A percentile compares a stretch with the other conserved stretches of the same genome.
phyloP scores from a whole-genome alignment of 1,140 invertebrate species.

The Dendrolimus punctatus region DNA sequence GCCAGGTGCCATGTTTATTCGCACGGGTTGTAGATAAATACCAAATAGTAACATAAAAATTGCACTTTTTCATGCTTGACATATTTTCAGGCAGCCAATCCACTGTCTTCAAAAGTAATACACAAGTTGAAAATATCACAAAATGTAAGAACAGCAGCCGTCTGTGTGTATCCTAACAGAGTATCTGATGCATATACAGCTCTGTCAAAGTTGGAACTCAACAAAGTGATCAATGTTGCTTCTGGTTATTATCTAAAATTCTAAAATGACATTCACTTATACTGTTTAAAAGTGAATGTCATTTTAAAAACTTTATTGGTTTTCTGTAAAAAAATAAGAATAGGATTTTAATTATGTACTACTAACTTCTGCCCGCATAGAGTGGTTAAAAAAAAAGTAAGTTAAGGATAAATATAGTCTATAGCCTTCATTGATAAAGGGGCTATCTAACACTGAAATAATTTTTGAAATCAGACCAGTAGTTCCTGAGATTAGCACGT shows the following conservation, averaged over 20 bases:
- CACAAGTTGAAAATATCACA: constrained; percentile 24
- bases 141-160: constrained; percentile 80
- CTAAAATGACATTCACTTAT: background rate
- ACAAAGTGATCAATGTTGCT: constrained; percentile 79
- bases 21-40: no score
- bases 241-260: constrained; percentile 73
- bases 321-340: no score
- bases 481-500: no score
- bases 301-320: no score
- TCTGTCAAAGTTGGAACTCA: constrained; percentile 74
- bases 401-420: no score
- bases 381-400: no score
- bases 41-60: background rate
- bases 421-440: no score
- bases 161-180: constrained; percentile 95
- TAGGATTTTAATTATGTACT: no score
- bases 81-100: constrained; percentile 72
- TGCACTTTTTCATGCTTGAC: constrained; percentile 6
- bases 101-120: constrained; percentile 50
- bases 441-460: no score
- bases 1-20: no score
- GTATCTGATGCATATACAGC: constrained; percentile 80
- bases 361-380: no score
- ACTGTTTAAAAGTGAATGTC: background rate
- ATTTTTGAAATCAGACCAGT: no score